Conservation (phyloP, 2,888 invertebrate species). For the Pherbina coryleti region DNA sequence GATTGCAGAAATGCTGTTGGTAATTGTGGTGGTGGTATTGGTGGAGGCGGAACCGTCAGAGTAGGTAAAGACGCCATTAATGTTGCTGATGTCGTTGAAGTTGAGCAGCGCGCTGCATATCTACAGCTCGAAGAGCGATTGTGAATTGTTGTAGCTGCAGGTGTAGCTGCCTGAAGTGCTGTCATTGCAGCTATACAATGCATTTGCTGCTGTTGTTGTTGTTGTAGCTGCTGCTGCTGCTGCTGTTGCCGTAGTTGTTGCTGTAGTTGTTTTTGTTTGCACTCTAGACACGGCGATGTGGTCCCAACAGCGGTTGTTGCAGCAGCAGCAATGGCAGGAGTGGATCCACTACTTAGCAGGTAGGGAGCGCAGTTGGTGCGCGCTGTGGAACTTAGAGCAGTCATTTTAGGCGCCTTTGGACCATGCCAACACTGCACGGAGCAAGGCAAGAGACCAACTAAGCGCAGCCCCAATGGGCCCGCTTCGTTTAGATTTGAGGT, state of each 20-base stretch:
- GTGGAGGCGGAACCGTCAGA: constrained; percentile 23
- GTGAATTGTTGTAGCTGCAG: constrained; percentile 44
- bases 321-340: constrained; percentile 39
- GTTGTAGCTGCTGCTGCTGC: constrained; percentile 43
- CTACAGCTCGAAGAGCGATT: constrained; percentile 25
- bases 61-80: constrained; percentile 21
- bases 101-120: not conserved
- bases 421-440: constrained; percentile 63
- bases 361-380: constrained; percentile 61
- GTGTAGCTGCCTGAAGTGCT: constrained; percentile 33
- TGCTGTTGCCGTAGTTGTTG: constrained; percentile 50
- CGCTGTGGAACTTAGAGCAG: constrained; percentile 49
- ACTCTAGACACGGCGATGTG: constrained; percentile 47
- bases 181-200: constrained; percentile 19
- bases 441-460: constrained; percentile 66
- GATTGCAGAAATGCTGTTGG: not conserved
- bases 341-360: constrained; percentile 40
- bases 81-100: constrained; percentile 29
- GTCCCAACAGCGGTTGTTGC: not conserved
- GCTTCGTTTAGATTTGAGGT: constrained; percentile 58
- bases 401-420: constrained; percentile 61
- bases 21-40: constrained; percentile 11
- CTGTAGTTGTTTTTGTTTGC: constrained; percentile 51
- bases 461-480: constrained; percentile 66
- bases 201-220: constrained; percentile 51